Conservation (phyloP, 1,140 invertebrate species). For the Lepidurus apus region DNA sequence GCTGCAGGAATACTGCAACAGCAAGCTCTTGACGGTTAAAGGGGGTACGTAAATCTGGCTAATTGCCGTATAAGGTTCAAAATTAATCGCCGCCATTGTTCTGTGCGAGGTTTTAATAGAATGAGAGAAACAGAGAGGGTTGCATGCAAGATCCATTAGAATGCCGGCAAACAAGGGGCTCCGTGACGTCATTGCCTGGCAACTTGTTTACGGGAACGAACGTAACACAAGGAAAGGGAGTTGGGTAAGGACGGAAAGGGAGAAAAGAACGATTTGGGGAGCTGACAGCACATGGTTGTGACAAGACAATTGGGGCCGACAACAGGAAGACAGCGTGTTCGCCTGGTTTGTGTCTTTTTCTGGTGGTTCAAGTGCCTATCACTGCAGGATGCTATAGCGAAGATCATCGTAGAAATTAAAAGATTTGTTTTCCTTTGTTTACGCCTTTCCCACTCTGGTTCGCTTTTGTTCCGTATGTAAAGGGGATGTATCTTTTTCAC, state of each 20-base stretch:
- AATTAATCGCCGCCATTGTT: background rate
- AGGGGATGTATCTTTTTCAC: too few relatives aligned
- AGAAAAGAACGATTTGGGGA: background rate
- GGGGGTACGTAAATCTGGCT: too few relatives aligned
- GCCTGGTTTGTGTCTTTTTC: background rate
- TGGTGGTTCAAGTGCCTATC: background rate
- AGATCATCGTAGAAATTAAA: background rate
- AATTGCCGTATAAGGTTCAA: background rate
- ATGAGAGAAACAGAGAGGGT: background rate
- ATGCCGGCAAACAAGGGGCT: background rate
- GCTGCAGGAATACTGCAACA: background rate
- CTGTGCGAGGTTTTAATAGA: background rate
- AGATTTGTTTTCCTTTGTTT: too few relatives aligned
- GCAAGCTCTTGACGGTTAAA: too few relatives aligned
- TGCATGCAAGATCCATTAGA: conserved; percentile 1
- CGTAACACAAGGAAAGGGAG: background rate
- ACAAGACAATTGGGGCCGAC: background rate
- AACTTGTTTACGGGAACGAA: conserved; percentile 12
- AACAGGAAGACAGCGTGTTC: conserved; percentile 1
- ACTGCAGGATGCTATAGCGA: background rate
- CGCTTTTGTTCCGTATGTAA: too few relatives aligned
- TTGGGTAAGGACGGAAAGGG: background rate
- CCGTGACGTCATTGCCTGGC: background rate
- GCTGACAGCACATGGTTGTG: conserved; percentile 13
- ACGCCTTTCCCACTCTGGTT: too few relatives aligned